Percentiles rank a stretch among this genome's conserved stretches.
These are phyloP conservation scores for Falco peregrinus DNA, from an alignment of 2,797 vertebrate genomes.

Conservation along the genomic window DNA sequence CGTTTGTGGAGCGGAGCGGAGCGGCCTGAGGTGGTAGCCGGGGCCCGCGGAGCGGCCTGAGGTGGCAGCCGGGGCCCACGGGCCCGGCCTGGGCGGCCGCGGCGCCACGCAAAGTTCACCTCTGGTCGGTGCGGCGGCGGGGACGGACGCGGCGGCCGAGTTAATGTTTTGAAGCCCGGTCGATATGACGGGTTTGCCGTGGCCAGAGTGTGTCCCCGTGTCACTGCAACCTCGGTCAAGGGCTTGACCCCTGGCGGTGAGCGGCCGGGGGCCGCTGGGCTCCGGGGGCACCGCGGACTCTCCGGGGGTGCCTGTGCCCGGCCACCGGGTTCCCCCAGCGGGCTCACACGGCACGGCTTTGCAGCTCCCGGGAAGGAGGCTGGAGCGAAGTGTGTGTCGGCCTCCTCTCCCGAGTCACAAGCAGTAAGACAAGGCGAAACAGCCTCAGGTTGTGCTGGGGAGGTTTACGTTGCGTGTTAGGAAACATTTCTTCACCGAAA, in stretches of 20 bases:
- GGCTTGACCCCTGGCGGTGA: neutral
- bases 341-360: neutral
- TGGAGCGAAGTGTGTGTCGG: too few species aligned
- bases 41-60: too few species aligned
- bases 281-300: too few species aligned
- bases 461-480: neutral
- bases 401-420: neutral
- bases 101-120: neutral
- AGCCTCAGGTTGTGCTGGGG: neutral
- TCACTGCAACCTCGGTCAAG: neutral
- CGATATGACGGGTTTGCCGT: fast-evolving
- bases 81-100: neutral
- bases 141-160: neutral
- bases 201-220: neutral
- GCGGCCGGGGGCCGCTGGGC: too few species aligned
- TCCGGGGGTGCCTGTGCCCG: too few species aligned
- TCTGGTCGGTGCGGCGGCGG: fast-evolving
- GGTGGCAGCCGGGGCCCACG: too few species aligned
- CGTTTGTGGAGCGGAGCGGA: neutral
- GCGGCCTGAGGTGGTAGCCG: too few species aligned
- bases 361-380: neutral
- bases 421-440: neutral
- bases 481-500: neutral
- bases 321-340: neutral
- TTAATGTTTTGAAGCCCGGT: neutral